phyloP scores from a whole-genome alignment of 92 coral and sea anemone genomes.

The Zoanthus solanderi region DNA sequence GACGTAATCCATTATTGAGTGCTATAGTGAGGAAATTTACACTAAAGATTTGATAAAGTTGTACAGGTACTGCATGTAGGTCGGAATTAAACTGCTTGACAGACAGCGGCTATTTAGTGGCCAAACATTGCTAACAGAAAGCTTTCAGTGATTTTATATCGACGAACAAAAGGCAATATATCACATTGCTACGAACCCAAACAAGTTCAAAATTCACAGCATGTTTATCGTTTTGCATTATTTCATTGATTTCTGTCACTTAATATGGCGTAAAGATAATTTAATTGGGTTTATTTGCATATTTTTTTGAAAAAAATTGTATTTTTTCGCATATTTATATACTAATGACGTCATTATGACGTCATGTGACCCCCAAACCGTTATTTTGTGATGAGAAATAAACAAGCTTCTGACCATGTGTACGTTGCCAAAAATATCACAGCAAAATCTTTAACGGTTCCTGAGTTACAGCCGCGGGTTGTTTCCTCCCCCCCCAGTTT shows the following conservation, averaged over 20 bases:
- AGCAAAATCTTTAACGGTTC: background rate
- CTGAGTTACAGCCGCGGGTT: no score
- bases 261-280: slow-evolving; percentile 4
- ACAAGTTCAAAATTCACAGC: slow-evolving; percentile 1
- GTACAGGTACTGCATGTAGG: background rate
- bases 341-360: background rate
- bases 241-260: slow-evolving; percentile 7
- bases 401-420: background rate
- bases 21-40: background rate
- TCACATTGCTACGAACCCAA: slow-evolving; percentile 2
- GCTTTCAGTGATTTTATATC: no score
- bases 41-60: background rate
- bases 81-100: no score
- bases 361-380: background rate
- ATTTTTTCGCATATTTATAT: background rate
- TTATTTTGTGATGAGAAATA: background rate
- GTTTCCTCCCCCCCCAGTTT: no score
- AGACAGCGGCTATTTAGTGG: no score
- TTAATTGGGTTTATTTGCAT: background rate
- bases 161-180: no score
- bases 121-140: no score
- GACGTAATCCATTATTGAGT: slow-evolving; percentile 14
- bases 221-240: slow-evolving; percentile 9
- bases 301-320: background rate
- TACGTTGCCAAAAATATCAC: background rate